Base-by-base conservation (phyloP, 2,888 invertebrate genomes). In the Cheilosia grossa region DNA sequence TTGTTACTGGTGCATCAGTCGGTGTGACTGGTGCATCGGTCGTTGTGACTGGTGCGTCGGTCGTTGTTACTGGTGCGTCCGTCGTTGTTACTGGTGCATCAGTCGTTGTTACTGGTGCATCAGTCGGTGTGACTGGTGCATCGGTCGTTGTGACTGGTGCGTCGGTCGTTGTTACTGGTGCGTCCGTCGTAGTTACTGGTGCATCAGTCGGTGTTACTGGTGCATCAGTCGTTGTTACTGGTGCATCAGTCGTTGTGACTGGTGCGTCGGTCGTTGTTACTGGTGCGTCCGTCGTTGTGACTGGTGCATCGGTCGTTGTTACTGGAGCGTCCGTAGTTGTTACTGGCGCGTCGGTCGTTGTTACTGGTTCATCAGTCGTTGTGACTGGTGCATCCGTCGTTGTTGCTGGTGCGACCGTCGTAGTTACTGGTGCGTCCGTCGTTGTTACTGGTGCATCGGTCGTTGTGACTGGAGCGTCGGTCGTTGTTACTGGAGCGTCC, bases 201-300 rank as follows among this genome's bases (percentile, higher is more conserved):
- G 53, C 47, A 1, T 63, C 59, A 1, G 77, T 54, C 1, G 77
- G 54, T 44, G 75, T 42, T n/a, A 21, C 19, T n/a, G 75, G 1
- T 0, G 19, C 40, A 13, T 77, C 44, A 5, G 86, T 6, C 0
- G 83, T 27, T 78, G 77, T 33, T 19, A 44, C 49, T 77, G 44
- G 58, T 58, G 2, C 30, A 1, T 44, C 54, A 0, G 53, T n/a
- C 0, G 70, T 33, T 9, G 33, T 17, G 0, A 44, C 42, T 44
- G 69, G 15, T 2, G 7, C 47, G 5, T 53, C 53, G 0, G 70
- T 61, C 1, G 53, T 61, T 19, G 64, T 47, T 19, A 40, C 2
- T n/a, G 64, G 30, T 10, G 13, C 47, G 2, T 40, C 64, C 6
- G 42, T 19, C 0, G 54, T 24, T 64, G 21, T 24, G 1, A 54